Evolutionary conservation across 1,140 invertebrate genomes (phyloP), one percentile per base, ranked within the genome.

Genomic region (Idris sp.): DNA sequence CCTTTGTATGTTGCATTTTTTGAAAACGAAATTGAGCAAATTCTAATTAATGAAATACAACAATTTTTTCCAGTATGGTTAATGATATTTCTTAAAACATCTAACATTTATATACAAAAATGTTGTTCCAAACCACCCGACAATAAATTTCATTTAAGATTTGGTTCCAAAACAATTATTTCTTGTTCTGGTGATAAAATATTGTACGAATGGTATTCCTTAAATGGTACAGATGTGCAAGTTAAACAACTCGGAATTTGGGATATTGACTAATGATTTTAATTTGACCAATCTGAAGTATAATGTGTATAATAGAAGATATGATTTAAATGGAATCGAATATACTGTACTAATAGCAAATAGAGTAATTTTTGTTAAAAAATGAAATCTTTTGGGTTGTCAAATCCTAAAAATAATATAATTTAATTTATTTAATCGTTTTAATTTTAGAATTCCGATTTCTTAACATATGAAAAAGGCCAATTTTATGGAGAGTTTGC

Each of bases 191-290:
- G 25, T 6, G 46, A 49, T 22, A 25, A 8, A 7, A 0, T 8
- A 14, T 9, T 49, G 2, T 22, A 49, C 8, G 35, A 10, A 26
- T 49, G 18, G 19, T 13, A 61, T 22, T 18, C 11, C 2, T 10
- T 40, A 4, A 54, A 54, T 30, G 36, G 36, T 1, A 54, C 49
- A n/a, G 35, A 54, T 54, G 11, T 54, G 13, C 33, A 30, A 22
- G 9, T 31, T 6, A 28, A 10, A 28, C 1, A 16, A 6, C 3
- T 54, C 28, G 36, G 49, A 10, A 10, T 9, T 1, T 54, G 49
- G 49, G 0, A 26, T 19, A 8, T 15, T 3, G 2, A 13, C 0
- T n/a, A 25, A 36, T 31, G 48, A 38, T n/a, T n/a, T n/a, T n/a
- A n/a, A 14, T 51, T 10, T 11, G 4, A 4, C 16, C 4, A 26